Conservation (phyloP, 2,113 vertebrate genomes). For the Vireo altiloquus region DNA sequence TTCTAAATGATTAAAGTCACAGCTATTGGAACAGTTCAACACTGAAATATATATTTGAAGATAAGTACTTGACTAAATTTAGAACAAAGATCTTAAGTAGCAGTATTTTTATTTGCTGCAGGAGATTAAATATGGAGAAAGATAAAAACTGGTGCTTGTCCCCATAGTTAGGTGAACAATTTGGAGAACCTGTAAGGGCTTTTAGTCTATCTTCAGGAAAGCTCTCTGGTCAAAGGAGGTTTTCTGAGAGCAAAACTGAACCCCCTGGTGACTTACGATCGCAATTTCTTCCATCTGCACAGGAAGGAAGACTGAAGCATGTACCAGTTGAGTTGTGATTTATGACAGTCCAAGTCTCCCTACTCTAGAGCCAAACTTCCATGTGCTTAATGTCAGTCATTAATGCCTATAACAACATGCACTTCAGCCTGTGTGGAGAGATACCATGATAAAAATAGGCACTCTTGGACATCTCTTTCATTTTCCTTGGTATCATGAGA, state of each 20-base stretch:
- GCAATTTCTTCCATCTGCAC: background rate
- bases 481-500: background rate
- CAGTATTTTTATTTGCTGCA: background rate
- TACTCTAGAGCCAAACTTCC: background rate
- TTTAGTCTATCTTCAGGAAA: background rate
- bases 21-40: background rate
- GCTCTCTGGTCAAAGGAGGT: background rate
- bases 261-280: background rate
- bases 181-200: background rate
- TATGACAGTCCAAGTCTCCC: background rate
- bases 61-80: background rate
- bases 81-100: background rate
- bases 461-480: background rate
- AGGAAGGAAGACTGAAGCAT: background rate
- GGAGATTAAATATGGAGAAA: background rate
- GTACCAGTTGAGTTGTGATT: background rate
- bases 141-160: background rate
- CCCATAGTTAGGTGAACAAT: background rate
- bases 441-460: background rate
- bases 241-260: background rate
- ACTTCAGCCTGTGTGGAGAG: background rate
- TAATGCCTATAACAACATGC: background rate
- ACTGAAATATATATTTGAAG: background rate
- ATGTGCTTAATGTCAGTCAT: background rate
- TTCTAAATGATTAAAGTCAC: background rate